Evolutionary conservation across 1,140 invertebrate genomes (phyloP), one percentile per base, ranked within the genome.

Genomic region (Stratiolaelaps scimitus): DNA sequence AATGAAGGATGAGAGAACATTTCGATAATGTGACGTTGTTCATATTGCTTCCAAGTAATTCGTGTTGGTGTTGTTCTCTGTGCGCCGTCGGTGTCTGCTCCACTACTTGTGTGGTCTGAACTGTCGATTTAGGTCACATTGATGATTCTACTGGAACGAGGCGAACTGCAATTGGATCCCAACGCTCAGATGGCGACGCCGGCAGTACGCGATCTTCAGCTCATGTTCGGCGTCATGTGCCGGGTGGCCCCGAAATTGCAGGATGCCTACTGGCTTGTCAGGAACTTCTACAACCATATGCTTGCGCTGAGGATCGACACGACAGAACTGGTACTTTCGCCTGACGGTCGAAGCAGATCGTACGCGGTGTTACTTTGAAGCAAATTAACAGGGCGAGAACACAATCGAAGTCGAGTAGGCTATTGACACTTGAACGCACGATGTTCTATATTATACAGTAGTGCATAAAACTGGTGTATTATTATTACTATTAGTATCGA

Each of bases 261-360:
- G 26, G 53, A 60, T 26, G 53, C 53, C 53, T 60, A 60, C 10
- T 60, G 53, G 53, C 34, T 60, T 29, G 13, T 23, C 26, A 60
- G 53, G 10, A 60, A 60, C 20, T 60, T 60, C 23, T 34, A 60
- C 34, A 60, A 60, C 23, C 53, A 60, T 34, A 60, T 60, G 53
- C 1, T 60, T 15, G 53, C 17, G 23, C 53, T 60, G 13, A 15
- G 23, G 2, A 20, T 60, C 2, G 53, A 60, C 20, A 10, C 53
- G 15, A 60, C 17, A 17, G 53, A 60, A 17, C 15, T 60, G 53
- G 53, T 60, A 34, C 17, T 15, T 60, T 15, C 4, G 47, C 19
- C 47, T 7, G n/a, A n/a, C n/a, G n/a, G n/a, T n/a, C n/a, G n/a
- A n/a, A n/a, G n/a, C n/a, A n/a, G n/a, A n/a, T n/a, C n/a, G n/a